Conservation (phyloP, 2,888 invertebrate genomes). For the Nomada ruficornis region DNA sequence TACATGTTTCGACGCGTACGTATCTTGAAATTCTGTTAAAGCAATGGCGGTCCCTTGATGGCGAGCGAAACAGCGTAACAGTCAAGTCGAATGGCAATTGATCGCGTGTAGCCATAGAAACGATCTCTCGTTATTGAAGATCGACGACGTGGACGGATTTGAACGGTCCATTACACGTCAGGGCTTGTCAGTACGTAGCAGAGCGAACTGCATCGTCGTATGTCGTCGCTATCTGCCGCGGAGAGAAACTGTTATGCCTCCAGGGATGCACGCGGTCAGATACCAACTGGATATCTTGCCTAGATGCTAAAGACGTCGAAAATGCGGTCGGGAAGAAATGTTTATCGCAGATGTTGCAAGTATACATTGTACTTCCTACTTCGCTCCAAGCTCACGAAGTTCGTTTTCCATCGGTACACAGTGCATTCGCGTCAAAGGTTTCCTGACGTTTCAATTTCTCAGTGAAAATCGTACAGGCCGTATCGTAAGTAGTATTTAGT, state of each 20-base stretch:
- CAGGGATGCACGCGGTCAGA: slow-evolving; percentile 54
- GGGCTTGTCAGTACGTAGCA: slow-evolving; percentile 38
- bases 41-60: slow-evolving; percentile 37
- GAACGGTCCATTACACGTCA: slow-evolving; percentile 65
- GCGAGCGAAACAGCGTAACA: slow-evolving; percentile 43
- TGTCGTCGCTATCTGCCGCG: slow-evolving; percentile 58
- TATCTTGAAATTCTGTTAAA: slow-evolving; percentile 11
- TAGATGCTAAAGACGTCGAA: slow-evolving; percentile 41
- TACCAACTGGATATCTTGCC: slow-evolving; percentile 52
- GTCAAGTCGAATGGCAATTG: slow-evolving; percentile 61
- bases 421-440: too few species aligned
- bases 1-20: background rate
- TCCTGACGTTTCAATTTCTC: too few species aligned
- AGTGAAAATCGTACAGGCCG: too few species aligned
- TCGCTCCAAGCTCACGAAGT: background rate
- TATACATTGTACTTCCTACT: background rate
- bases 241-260: slow-evolving; percentile 68
- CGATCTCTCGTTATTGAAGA: slow-evolving; percentile 67
- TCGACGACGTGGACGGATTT: slow-evolving; percentile 67
- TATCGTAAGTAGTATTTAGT: too few species aligned
- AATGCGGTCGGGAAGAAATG: slow-evolving; percentile 56
- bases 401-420: too few species aligned
- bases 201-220: slow-evolving; percentile 25
- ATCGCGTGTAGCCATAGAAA: slow-evolving; percentile 70
- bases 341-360: slow-evolving; percentile 37